phyloP scores from a whole-genome alignment of 2,888 invertebrate species.

The Plebejus melissa region DNA sequence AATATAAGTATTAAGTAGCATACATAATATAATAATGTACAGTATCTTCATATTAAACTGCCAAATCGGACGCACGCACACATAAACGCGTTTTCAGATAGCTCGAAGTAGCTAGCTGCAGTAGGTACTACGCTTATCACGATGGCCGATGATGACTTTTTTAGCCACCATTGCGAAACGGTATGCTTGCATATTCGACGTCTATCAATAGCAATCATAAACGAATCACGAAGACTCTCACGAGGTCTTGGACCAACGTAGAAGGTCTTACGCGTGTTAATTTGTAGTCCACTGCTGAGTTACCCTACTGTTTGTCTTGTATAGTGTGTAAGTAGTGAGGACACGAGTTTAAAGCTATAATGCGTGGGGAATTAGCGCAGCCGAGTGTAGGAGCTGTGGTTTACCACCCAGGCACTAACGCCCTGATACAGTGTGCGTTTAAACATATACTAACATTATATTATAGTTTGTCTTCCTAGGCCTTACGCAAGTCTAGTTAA shows the following conservation, averaged over 20 bases:
- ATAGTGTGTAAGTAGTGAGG: conserved; percentile 39
- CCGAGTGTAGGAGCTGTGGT: conserved; percentile 63
- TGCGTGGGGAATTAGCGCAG: conserved; percentile 64
- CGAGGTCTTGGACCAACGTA: too few relatives aligned
- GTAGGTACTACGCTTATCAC: too few relatives aligned
- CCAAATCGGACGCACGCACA: background rate
- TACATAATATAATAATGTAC: background rate
- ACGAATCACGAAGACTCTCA: too few relatives aligned
- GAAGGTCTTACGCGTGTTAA: too few relatives aligned
- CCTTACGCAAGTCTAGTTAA: background rate
- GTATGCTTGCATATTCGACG: too few relatives aligned
- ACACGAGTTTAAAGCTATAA: conserved; percentile 53
- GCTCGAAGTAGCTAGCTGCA: background rate
- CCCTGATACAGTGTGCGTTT: conserved; percentile 29
- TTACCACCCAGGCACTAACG: conserved; percentile 58
- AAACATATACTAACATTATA: background rate
- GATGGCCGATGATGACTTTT: too few relatives aligned
- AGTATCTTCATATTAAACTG: background rate
- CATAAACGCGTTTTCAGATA: background rate
- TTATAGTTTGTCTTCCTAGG: background rate
- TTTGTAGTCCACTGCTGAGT: too few relatives aligned
- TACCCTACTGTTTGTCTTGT: conserved; percentile 23
- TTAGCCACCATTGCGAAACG: too few relatives aligned
- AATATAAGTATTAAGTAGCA: conserved; percentile 37
- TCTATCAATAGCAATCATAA: too few relatives aligned